Conservation (phyloP, 1,140 invertebrate species). For the Hermatobates lingyangjiaoensis region DNA sequence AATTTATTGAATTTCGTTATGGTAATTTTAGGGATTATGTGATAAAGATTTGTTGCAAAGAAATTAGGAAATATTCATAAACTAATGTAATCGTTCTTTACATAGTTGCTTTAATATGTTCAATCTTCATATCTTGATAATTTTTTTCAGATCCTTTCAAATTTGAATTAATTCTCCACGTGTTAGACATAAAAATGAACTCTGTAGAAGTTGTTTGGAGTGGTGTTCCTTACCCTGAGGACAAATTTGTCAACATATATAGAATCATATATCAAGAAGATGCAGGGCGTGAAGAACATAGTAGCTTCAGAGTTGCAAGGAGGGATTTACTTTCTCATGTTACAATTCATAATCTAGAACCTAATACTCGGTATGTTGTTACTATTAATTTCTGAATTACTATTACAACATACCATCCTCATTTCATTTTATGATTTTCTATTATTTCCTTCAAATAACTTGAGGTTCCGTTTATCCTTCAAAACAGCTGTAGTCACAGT, state of each 20-base stretch:
- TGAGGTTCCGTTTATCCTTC: too few relatives aligned
- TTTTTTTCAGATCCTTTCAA: slow-evolving; percentile 46
- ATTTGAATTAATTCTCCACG: slow-evolving; percentile 55
- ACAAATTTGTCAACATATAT: slow-evolving; percentile 80
- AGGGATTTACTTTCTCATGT: slow-evolving; percentile 45
- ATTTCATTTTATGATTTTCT: too few relatives aligned
- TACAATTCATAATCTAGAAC: slow-evolving; percentile 50
- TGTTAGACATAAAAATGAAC: slow-evolving; percentile 48
- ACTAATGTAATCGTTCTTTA: not conserved
- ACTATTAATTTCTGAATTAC: too few relatives aligned
- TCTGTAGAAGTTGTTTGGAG: slow-evolving; percentile 59
- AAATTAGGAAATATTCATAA: not conserved
- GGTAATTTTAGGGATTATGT: too few relatives aligned
- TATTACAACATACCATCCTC: too few relatives aligned
- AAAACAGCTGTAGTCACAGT: too few relatives aligned
- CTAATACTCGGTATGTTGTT: slow-evolving; percentile 45
- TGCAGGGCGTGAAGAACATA: slow-evolving; percentile 51
- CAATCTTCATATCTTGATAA: slow-evolving; percentile 4
- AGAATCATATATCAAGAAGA: slow-evolving; percentile 64
- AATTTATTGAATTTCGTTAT: too few relatives aligned
- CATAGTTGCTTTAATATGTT: not conserved
- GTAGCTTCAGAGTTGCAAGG: slow-evolving; percentile 65
- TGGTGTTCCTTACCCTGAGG: slow-evolving; percentile 66
- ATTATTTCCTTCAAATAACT: too few relatives aligned
- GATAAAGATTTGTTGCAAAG: slow-evolving; percentile 6